phyloP scores from a whole-genome alignment of 1,140 invertebrate species.

The Ganaspis sp. region DNA sequence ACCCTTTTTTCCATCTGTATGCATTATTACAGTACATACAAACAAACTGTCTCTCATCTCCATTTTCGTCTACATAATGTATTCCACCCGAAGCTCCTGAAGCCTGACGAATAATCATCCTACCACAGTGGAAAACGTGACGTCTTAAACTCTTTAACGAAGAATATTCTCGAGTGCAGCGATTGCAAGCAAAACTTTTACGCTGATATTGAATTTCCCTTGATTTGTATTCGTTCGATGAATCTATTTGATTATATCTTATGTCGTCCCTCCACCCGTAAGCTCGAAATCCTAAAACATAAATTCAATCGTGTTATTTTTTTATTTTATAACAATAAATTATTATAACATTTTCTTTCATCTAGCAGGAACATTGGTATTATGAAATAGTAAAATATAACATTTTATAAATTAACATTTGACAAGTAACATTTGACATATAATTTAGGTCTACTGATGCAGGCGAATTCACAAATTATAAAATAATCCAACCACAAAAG shows the following conservation, averaged over 20 bases:
- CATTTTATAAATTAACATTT: no score
- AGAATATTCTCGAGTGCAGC: neutral
- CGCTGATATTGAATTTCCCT: neutral
- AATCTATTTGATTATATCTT: neutral
- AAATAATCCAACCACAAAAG: no score
- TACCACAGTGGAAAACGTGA: constrained; percentile 6
- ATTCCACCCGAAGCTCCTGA: neutral
- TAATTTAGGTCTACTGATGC: no score
- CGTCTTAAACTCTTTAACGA: neutral
- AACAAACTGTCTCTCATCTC: neutral
- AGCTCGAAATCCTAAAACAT: neutral
- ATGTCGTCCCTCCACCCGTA: neutral
- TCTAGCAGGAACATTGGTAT: no score
- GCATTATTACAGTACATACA: neutral
- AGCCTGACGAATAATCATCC: neutral
- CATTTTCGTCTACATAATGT: neutral
- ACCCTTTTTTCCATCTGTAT: constrained; percentile 13
- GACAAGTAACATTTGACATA: no score
- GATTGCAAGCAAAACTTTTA: neutral
- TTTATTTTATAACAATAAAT: no score
- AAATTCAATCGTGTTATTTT: neutral
- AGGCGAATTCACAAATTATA: no score
- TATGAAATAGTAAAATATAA: no score
- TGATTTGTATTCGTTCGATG: neutral
- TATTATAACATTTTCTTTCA: no score